Conservation (phyloP, 2,888 invertebrate species). For the Perizoma affinitatum region DNA sequence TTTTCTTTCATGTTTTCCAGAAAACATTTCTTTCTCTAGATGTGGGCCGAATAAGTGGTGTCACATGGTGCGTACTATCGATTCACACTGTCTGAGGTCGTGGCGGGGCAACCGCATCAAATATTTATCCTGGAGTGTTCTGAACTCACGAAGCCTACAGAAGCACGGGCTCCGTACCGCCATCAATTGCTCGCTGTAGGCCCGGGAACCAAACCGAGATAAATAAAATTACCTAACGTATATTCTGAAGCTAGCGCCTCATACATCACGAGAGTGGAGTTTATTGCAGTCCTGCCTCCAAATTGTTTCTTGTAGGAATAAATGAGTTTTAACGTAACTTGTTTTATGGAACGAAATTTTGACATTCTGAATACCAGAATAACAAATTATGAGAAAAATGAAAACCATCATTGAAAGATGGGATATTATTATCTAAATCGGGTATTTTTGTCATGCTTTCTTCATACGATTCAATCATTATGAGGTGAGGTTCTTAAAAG, state of each 20-base stretch:
- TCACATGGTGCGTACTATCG: constrained; percentile 58
- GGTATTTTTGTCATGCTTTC: too few species aligned
- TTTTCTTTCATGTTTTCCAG: not conserved
- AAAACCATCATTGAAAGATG: too few species aligned
- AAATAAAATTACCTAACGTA: constrained; percentile 55
- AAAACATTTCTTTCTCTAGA: constrained; percentile 23
- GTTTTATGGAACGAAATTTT: constrained; percentile 17
- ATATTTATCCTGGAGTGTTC: constrained; percentile 64
- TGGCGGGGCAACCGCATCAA: constrained; percentile 55
- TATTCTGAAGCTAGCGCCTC: constrained; percentile 47
- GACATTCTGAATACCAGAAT: not conserved
- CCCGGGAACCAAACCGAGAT: constrained; percentile 44
- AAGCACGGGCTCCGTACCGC: constrained; percentile 50
- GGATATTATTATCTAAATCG: too few species aligned
- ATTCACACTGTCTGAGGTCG: constrained; percentile 53
- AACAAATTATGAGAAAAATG: too few species aligned
- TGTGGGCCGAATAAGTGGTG: constrained; percentile 41
- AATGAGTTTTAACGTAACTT: constrained; percentile 28
- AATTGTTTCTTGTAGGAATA: constrained; percentile 39
- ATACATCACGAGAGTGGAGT: constrained; percentile 45
- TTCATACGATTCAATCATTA: too few species aligned
- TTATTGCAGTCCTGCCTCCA: constrained; percentile 40
- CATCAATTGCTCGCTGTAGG: constrained; percentile 51
- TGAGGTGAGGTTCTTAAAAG: not conserved
- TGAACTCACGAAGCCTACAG: constrained; percentile 46